Base-by-base conservation (phyloP, 2,888 invertebrate species). In the Uloborus plumipes region DNA sequence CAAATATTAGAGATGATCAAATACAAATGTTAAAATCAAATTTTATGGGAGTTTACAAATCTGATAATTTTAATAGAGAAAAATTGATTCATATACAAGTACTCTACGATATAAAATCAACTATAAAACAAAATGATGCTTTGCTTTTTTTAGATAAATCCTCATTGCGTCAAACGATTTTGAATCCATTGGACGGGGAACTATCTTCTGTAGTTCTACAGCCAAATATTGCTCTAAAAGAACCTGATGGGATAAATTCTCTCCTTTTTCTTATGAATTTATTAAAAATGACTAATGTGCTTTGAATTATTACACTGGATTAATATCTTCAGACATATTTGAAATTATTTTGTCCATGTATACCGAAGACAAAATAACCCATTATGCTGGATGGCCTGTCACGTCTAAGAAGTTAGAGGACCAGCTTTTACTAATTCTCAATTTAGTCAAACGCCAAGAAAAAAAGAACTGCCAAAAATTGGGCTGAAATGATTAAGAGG, bases 111-210 rank as follows among this genome's bases (percentile, higher is more conserved):
- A 31, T 83, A 13, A 83, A 69, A 22, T 22, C 67, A 13, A 83
- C 47, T 18, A 14, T 83, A 11, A 83, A 77, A 39, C 83, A 83
- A 31, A 73, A 73, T 61, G 83, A 83, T 26, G 83, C 83, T 15
- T 14, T 83, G 20, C 15, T 77, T 14, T 55, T 65, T 18, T 7
- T 73, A 18, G 62, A 77, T 26, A 26, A 67, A 7, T 77, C 77
- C 0, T 73, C 73, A 4, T 18, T 83, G 20, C 26, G 26, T 18
- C 62, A 20, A 50, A 69, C 53, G 26, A 83, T 83, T 39, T 39
- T 83, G n/a, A 73, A 77, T 58, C 83, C 83, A 20, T 39, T 39
- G 11, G 77, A 69, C 50, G 73, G 58, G 0, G 55, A 66, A 11
- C 39, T 61, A 59, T 49, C 26, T 15, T 64, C 65, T 16, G 31